These are phyloP conservation scores for Alethe castanea DNA, from an alignment of 2,113 vertebrate genomes.

Conservation along the genomic window DNA sequence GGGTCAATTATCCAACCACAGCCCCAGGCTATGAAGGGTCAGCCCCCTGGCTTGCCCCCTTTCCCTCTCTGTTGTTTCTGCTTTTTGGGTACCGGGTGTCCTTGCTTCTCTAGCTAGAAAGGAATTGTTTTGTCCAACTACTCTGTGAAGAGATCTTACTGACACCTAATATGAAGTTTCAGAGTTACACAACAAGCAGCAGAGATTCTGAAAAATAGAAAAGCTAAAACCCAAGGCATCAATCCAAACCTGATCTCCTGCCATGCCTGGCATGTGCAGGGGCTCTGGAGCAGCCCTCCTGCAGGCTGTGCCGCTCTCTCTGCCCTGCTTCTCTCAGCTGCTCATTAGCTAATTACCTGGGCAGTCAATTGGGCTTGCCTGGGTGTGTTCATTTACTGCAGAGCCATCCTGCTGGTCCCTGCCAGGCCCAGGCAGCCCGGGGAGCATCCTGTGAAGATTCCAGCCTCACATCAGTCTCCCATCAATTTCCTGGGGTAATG, in stretches of 20 bases:
- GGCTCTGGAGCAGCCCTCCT: neutral
- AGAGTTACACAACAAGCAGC: too few relatives aligned
- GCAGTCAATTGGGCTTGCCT: neutral
- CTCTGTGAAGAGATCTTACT: too few relatives aligned
- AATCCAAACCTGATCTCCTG: neutral
- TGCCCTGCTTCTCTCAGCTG: neutral
- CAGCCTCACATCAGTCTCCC: neutral
- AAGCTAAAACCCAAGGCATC: too few relatives aligned
- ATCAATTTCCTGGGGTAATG: constrained; percentile 33
- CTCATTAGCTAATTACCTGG: neutral
- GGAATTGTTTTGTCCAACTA: too few relatives aligned
- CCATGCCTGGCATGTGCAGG: neutral
- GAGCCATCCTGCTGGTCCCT: neutral
- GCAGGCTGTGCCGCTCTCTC: neutral
- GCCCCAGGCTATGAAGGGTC: too few relatives aligned
- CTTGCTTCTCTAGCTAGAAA: too few relatives aligned
- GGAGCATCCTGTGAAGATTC: neutral
- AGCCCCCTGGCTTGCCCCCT: too few relatives aligned
- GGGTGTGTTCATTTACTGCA: neutral
- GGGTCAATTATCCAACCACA: too few relatives aligned
- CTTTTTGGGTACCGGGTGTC: too few relatives aligned
- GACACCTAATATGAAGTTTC: too few relatives aligned
- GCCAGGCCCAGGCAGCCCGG: neutral
- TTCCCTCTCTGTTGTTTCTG: too few relatives aligned
- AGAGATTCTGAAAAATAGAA: too few relatives aligned